Percentiles rank a stretch among this genome's conserved stretches.
These are phyloP conservation scores for Scleropages formosus DNA, from an alignment of 2,797 vertebrate species.

Conservation along the genomic window DNA sequence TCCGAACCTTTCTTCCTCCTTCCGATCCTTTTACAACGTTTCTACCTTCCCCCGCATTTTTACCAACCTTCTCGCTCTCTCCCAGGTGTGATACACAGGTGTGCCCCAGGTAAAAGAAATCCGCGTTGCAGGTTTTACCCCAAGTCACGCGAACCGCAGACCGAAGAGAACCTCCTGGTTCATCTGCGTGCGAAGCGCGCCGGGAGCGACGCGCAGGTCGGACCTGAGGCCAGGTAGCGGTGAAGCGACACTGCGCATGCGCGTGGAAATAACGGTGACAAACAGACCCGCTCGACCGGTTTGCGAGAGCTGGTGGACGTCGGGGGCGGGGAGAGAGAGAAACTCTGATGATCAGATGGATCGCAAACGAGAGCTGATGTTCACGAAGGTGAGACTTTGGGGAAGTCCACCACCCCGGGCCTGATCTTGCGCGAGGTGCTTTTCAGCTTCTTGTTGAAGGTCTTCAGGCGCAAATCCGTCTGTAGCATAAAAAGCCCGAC, in stretches of 20 bases:
- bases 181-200: background rate
- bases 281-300: constrained; percentile 29
- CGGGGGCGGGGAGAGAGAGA: background rate
- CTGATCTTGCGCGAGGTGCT: no score
- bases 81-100: constrained; percentile 11
- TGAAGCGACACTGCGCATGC: constrained; percentile 28
- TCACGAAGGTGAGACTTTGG: no score
- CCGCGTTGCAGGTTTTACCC: background rate
- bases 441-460: no score
- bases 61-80: constrained; percentile 4
- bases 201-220: background rate
- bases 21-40: background rate
- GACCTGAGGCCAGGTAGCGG: constrained; percentile 9
- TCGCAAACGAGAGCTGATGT: background rate
- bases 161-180: constrained; percentile 5
- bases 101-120: constrained; percentile 15
- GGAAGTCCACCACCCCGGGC: no score
- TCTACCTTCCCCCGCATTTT: background rate
- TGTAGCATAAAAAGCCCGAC: no score
- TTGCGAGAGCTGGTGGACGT: constrained; percentile 6
- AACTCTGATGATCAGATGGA: background rate
- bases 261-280: constrained; percentile 33
- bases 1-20: background rate
- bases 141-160: background rate
- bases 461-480: no score